These are phyloP conservation scores for Nemoura dubitans DNA, from an alignment of 2,888 invertebrate genomes.

Conservation along the genomic window DNA sequence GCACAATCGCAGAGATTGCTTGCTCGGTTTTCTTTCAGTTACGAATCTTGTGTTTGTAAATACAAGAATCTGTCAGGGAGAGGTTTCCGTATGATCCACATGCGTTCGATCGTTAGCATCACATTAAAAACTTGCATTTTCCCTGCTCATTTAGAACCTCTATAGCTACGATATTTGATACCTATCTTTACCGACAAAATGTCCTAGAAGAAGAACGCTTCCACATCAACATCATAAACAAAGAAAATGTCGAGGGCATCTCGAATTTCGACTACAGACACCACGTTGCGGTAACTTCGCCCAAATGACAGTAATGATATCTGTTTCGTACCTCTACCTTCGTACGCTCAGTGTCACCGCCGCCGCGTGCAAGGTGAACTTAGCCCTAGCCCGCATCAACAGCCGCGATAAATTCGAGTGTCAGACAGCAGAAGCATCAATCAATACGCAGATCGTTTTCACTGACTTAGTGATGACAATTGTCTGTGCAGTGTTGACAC, in stretches of 20 bases:
- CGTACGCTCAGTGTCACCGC: not conserved
- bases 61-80: too few species aligned
- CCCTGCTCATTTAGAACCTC: too few species aligned
- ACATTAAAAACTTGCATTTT: too few species aligned
- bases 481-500: not conserved
- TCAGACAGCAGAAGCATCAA: not conserved
- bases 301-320: not conserved
- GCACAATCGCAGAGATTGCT: too few species aligned
- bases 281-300: not conserved
- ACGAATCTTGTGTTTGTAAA: too few species aligned
- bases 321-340: not conserved
- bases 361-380: not conserved
- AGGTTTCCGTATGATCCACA: too few species aligned
- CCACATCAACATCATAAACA: not conserved
- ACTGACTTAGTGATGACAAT: not conserved
- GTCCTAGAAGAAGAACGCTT: not conserved
- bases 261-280: not conserved
- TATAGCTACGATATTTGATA: too few species aligned
- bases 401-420: not conserved
- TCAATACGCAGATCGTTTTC: too few species aligned
- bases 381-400: not conserved
- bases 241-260: not conserved
- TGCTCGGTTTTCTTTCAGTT: too few species aligned
- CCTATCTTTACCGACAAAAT: not conserved
- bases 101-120: too few species aligned